A percentile compares a stretch with the other conserved stretches of the same genome.
Conservation (phyloP, 2,888 invertebrate genomes). For the Drosophila tripunctata region DNA sequence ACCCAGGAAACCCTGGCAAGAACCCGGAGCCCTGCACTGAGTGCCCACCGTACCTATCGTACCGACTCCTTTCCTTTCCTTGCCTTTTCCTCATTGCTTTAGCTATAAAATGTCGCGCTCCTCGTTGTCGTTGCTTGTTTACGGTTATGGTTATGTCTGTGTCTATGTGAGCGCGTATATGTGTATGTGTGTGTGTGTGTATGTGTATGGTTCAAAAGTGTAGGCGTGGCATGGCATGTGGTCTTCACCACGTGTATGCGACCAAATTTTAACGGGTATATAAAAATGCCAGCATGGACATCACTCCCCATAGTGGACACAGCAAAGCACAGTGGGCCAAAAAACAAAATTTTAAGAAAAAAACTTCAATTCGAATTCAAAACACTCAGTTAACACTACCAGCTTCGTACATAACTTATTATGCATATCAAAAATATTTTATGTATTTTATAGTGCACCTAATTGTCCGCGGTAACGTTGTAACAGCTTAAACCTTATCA, state of each 20-base stretch:
- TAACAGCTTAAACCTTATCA: too few species aligned
- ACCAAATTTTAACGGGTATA: conserved; percentile 57
- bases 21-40: conserved; percentile 9
- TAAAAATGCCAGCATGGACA: conserved; percentile 54
- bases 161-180: conserved; percentile 13
- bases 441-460: too few species aligned
- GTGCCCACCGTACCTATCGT: not conserved
- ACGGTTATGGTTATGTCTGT: conserved; percentile 63
- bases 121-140: conserved; percentile 70
- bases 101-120: conserved; percentile 73
- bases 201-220: conserved; percentile 10
- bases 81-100: not conserved
- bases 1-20: conserved; percentile 6
- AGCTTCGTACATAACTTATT: too few species aligned
- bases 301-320: conserved; percentile 21
- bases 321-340: conserved; percentile 26
- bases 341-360: too few species aligned
- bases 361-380: too few species aligned
- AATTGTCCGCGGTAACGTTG: too few species aligned
- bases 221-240: conserved; percentile 56
- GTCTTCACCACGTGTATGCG: conserved; percentile 48
- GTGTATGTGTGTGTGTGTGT: conserved; percentile 13
- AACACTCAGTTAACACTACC: too few species aligned
- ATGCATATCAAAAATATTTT: too few species aligned
- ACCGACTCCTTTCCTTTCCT: not conserved